phyloP scores from a whole-genome alignment of 2,797 vertebrate genomes.

The Smutsia gigantea region DNA sequence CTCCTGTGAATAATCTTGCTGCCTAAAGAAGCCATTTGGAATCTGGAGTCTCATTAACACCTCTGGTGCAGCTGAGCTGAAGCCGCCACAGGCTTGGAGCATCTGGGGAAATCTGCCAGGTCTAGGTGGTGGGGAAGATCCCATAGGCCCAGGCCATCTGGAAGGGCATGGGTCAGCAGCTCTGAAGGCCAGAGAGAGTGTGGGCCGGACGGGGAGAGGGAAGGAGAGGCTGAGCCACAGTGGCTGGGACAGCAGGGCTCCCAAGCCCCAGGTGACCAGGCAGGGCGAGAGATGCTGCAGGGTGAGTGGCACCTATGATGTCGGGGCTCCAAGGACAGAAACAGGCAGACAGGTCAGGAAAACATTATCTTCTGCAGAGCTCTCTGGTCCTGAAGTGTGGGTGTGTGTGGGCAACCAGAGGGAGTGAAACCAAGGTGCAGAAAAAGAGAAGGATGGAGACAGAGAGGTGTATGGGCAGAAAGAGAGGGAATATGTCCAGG shows the following conservation, averaged over 20 bases:
- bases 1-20: neutral
- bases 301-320: neutral
- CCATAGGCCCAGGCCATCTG: neutral
- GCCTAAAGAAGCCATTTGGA: neutral
- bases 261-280: rapidly evolving
- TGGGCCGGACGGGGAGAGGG: neutral
- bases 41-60: rapidly evolving
- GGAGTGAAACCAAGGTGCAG: neutral
- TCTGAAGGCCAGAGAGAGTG: conserved; percentile 40
- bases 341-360: neutral
- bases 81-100: conserved; percentile 43
- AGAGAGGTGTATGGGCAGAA: neutral
- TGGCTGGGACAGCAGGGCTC: neutral
- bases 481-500: neutral
- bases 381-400: neutral
- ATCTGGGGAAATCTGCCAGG: neutral
- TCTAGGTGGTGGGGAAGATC: neutral
- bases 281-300: neutral
- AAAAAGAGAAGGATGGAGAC: neutral
- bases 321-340: neutral
- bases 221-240: conserved; percentile 34
- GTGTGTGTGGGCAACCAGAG: rapidly evolving
- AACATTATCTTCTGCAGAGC: neutral
- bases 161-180: neutral
- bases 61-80: neutral